Evolutionary conservation across 2,888 invertebrate species (phyloP).

Genomic region (Nebria brevicollis): DNA sequence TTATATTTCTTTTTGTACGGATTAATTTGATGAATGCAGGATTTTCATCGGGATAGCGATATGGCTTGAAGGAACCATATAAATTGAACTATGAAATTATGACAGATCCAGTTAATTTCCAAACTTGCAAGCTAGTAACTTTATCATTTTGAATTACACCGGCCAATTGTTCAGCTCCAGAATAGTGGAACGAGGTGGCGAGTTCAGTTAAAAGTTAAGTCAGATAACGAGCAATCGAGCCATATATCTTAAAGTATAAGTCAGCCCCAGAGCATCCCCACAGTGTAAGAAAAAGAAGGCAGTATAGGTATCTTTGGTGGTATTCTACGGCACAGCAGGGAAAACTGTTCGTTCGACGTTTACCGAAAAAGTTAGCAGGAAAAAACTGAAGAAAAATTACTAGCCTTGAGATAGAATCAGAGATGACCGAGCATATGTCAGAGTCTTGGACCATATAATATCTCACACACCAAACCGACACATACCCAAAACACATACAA

Average conservation of each 20-base stretch:
- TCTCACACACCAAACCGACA: conserved; percentile 17
- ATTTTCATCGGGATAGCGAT: too few relatives aligned
- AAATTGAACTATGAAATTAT: too few relatives aligned
- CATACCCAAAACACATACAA: not conserved
- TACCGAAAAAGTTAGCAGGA: conserved; percentile 3
- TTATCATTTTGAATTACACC: not conserved
- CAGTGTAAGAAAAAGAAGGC: not conserved
- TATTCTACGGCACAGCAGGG: not conserved
- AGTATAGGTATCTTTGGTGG: not conserved
- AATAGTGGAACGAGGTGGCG: not conserved
- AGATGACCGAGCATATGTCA: conserved; percentile 47
- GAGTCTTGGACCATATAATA: conserved; percentile 46
- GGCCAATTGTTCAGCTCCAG: not conserved
- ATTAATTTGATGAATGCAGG: too few relatives aligned
- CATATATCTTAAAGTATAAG: conserved; percentile 21
- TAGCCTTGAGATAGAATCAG: conserved; percentile 46
- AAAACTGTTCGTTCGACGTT: conserved; percentile 5
- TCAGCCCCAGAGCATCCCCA: conserved; percentile 2
- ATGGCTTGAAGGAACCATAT: too few relatives aligned
- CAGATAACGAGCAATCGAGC: conserved; percentile 23
- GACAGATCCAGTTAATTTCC: not conserved
- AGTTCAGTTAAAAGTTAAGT: conserved; percentile 21
- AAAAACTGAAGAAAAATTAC: conserved; percentile 41
- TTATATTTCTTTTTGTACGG: too few relatives aligned
- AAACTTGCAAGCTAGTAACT: not conserved